Evolutionary conservation across 2,113 vertebrate species (phyloP).

Genomic region (Eclectus roratus): DNA sequence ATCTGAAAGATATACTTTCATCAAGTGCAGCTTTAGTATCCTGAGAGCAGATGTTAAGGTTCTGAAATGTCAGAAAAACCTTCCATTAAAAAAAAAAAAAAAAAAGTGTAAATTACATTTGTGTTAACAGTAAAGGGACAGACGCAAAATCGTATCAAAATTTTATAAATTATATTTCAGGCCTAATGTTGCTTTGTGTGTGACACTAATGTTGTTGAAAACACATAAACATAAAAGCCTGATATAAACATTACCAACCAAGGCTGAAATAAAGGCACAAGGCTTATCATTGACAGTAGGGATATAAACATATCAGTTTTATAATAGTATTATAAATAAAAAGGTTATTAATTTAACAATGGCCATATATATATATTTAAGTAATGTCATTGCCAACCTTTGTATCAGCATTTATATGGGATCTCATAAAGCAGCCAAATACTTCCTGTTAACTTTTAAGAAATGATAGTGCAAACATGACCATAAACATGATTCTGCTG

Average conservation of each 20-base stretch:
- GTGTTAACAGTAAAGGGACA: not conserved
- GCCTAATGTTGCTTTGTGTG: not conserved
- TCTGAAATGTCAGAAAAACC: not conserved
- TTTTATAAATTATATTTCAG: not conserved
- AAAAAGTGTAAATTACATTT: not conserved
- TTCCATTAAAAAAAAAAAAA: not conserved
- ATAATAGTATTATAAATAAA: constrained; percentile 73
- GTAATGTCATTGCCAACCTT: constrained; percentile 52
- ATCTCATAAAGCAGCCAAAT: constrained; percentile 54
- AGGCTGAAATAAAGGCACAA: constrained; percentile 56
- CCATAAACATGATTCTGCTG: constrained; percentile 38
- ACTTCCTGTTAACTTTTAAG: constrained; percentile 46
- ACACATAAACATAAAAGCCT: constrained; percentile 44
- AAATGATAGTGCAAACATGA: constrained; percentile 23
- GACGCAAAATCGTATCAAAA: not conserved
- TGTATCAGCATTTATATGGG: constrained; percentile 64
- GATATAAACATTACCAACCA: constrained; percentile 33
- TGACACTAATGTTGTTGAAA: constrained; percentile 1
- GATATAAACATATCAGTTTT: constrained; percentile 70
- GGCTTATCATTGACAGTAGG: constrained; percentile 52
- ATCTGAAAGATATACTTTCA: constrained; percentile 40
- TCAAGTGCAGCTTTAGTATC: not conserved
- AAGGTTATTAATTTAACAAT: constrained; percentile 66
- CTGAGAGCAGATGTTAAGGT: not conserved
- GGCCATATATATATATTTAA: constrained; percentile 56